Percentiles rank a stretch among this genome's conserved stretches.
Conservation (phyloP, 30 jellyfish, hydroid and myxozoan species). For the Cassiopea xamachana region DNA sequence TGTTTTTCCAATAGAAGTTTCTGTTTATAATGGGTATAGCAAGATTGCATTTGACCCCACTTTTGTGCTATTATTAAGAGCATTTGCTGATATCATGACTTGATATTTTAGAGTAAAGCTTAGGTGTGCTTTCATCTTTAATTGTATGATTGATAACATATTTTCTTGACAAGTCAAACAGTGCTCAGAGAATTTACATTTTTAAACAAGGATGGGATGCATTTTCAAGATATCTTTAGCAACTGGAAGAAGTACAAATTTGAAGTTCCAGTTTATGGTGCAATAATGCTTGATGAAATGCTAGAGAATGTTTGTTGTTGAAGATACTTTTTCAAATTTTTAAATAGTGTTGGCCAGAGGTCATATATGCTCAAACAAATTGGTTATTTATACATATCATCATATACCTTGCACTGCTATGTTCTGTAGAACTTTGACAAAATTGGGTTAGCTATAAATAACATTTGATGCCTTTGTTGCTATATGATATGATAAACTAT, state of each 20-base stretch:
- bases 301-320: conserved; percentile 69
- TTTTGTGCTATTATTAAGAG: neutral
- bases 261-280: conserved; percentile 97
- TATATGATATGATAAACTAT: too few relatives aligned
- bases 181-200: conserved; percentile 82
- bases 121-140: too few relatives aligned
- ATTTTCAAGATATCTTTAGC: conserved; percentile 63
- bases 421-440: too few relatives aligned
- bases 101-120: too few relatives aligned
- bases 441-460: too few relatives aligned
- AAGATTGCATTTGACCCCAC: neutral
- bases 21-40: neutral
- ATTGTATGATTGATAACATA: neutral
- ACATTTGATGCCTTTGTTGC: too few relatives aligned
- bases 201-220: conserved; percentile 70
- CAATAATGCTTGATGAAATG: conserved; percentile 83
- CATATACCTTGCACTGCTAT: too few relatives aligned
- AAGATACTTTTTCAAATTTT: too few relatives aligned
- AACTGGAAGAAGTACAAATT: conserved; percentile 92
- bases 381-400: too few relatives aligned
- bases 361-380: too few relatives aligned
- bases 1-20: too few relatives aligned
- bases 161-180: conserved; percentile 4
- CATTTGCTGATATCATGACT: neutral
- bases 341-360: too few relatives aligned